These are phyloP conservation scores for Mustela nigripes DNA, from an alignment of 2,113 vertebrate genomes.

Conservation along the genomic window DNA sequence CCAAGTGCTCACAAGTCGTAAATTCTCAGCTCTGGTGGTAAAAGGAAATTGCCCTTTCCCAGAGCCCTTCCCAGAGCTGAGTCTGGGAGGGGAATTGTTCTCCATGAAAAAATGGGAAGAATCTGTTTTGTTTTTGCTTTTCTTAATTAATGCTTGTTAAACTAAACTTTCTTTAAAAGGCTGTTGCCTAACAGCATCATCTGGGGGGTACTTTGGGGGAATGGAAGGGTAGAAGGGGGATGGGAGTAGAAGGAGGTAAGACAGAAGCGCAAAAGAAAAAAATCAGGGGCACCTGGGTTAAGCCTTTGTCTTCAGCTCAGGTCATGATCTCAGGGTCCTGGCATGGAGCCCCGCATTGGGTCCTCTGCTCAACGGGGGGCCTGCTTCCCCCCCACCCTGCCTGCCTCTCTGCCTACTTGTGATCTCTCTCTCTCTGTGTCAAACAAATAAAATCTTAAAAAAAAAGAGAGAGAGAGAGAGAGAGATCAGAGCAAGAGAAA, in stretches of 20 bases:
- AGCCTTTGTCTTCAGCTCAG: too few species aligned
- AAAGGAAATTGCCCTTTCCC: neutral
- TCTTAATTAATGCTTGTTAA: neutral
- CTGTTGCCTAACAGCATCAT: neutral
- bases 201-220: neutral
- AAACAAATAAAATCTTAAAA: too few species aligned
- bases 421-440: too few species aligned
- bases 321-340: too few species aligned
- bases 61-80: neutral
- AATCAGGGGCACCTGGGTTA: too few species aligned
- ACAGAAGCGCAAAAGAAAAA: neutral
- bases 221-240: neutral
- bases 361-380: too few species aligned
- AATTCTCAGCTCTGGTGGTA: neutral
- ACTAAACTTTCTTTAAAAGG: neutral
- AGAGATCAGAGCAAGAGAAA: neutral
- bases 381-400: too few species aligned
- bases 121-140: neutral
- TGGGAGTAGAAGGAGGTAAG: too few species aligned
- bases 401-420: too few species aligned
- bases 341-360: too few species aligned
- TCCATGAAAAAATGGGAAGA: neutral
- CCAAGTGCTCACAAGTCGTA: neutral
- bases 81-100: neutral
- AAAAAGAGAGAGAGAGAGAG: too few species aligned